Base-by-base conservation (phyloP, 2,888 invertebrate genomes). In the Eudasyphora cyanicolor region DNA sequence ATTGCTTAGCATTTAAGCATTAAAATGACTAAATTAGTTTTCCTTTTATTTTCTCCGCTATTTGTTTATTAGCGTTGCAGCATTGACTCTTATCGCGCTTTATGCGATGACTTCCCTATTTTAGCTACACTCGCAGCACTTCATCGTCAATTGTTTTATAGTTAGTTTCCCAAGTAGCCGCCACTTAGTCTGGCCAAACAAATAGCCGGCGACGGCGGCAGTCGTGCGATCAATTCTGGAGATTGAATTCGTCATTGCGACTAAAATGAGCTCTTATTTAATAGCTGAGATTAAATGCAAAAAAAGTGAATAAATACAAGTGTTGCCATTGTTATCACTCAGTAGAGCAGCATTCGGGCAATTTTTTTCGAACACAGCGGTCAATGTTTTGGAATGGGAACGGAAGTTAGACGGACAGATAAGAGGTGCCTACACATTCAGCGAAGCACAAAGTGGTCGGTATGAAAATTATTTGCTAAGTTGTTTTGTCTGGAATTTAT, bases 121-220 rank as follows among this genome's bases (percentile, higher is more conserved):
- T 29, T 60, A 45, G n/a, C 57, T 57, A 19, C 4, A n/a, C n/a
- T 35, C 8, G 45, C 27, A 60, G 14, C 54, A 14, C n/a, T 45
- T 38, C n/a, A 60, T 14, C 7, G n/a, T 1, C 27, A 19, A 14
- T n/a, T 8, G 24, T 29, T 29, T 45, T 12, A 12, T 8, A 27
- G 3, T n/a, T 70, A 32, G 51, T 32, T 32, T 27, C 51, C 19
- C 51, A 70, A 70, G 51, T 70, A 70, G 70, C 38, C 70, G 70
- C 70, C 70, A 70, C 51, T 70, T 70, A 51, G 70, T 70, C 70
- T 70, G 32, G 60, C n/a, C 24, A 24, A 49, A 49, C 49, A 49
- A 38, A 49, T 49, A 49, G 10, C 38, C 5, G 10, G 6, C 5
- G 6, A 38, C 5, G 10, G 49, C n/a, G 27, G 12, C 24, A 27